Evolutionary conservation across 2,797 vertebrate species (phyloP).

Genomic region (Coluber constrictor): DNA sequence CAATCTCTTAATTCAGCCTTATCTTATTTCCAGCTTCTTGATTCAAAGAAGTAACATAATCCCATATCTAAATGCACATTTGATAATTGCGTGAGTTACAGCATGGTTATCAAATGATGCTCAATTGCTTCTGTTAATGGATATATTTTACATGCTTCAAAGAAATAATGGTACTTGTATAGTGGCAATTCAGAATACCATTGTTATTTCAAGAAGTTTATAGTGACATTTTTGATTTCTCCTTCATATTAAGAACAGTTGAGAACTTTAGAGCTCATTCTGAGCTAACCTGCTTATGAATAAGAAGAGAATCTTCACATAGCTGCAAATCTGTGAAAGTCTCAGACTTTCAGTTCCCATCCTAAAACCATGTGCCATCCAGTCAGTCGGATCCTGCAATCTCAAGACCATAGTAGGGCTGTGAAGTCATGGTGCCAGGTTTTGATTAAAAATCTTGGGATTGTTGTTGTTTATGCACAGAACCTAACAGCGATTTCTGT

Average conservation of each 20-base stretch:
- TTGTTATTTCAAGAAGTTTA: not conserved
- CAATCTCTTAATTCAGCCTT: not conserved
- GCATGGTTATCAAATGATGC: constrained; percentile 19
- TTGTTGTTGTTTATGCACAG: not conserved
- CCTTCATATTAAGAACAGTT: not conserved
- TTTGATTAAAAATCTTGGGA: not conserved
- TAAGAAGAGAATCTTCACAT: not conserved
- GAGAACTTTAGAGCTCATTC: not conserved
- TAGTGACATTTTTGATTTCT: not conserved
- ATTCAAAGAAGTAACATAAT: not conserved
- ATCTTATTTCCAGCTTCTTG: not conserved
- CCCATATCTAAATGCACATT: not conserved
- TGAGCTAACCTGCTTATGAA: not conserved
- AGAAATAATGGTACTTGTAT: not conserved
- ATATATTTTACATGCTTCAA: constrained; percentile 7
- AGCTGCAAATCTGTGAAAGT: not conserved
- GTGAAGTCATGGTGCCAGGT: not conserved
- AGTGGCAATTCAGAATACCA: not conserved
- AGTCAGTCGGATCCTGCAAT: not conserved
- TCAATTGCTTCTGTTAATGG: constrained; percentile 12
- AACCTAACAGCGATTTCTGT: not conserved
- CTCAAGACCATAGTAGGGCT: not conserved
- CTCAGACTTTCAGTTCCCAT: not conserved
- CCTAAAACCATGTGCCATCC: not conserved
- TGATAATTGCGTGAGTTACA: constrained; percentile 12